Base-by-base conservation (phyloP, 2,113 vertebrate genomes). In the Melierax canorus region DNA sequence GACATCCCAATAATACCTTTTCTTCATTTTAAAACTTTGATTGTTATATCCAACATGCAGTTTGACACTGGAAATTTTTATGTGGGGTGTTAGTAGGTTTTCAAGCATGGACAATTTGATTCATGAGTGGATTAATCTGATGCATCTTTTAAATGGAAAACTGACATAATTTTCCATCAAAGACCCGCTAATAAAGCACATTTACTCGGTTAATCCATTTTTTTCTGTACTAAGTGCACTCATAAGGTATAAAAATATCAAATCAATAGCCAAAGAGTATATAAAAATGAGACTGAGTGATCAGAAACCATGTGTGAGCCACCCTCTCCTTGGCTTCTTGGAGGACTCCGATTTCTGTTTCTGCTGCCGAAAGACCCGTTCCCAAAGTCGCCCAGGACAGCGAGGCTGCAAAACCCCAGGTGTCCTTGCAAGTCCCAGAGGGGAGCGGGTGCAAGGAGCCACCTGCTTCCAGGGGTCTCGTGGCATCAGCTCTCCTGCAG, bases 111-210 rank as follows among this genome's bases (percentile, higher is more conserved):
- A 38, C 50, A 90, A 74, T 96, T 72, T 85, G 92, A 90, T 90
- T 85, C 77, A 76, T 83, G 72, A 58, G 53, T 36, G 82, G 82
- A 72, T 86, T 92, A 91, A 83, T 66, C 43, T 59, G 81, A 86
- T 75, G 91, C 80, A 63, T 76, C 91, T 97, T 96, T 96, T 95
- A 69, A 83, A 95, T 63, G 84, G 74, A 75, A 97, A 97, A 79
- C 69, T 68, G 91, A 73, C 78, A 80, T 96, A 59, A 43, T 95
- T 96, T 96, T 91, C 97, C 87, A 89, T 92, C 91, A 93, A 94
- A 88, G 82, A 75, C 66, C 55, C 0, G 7, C 59, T 85, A 96
- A 94, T 60, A 78, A 94, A 76, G 63, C 39, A 32, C 75, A 78
- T 76, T 97, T 83, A 74, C 71, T 91, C 60, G 20, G 86, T 88